These are phyloP conservation scores for Oscheius onirici DNA, from an alignment of 2,888 invertebrate genomes.

Conservation along the genomic window DNA sequence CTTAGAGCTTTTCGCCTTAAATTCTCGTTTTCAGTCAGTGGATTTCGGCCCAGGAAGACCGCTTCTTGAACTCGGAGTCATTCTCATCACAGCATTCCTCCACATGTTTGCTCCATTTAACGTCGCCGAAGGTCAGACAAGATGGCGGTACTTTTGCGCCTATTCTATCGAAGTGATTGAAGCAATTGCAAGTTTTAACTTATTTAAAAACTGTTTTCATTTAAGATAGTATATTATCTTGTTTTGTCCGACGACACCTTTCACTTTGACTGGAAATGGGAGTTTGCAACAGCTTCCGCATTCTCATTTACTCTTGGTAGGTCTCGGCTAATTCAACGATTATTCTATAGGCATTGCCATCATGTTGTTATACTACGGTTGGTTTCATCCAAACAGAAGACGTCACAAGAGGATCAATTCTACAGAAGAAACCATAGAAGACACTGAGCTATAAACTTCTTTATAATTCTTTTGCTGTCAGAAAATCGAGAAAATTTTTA, in stretches of 20 bases:
- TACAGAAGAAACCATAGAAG: not conserved
- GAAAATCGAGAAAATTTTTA: too few species aligned
- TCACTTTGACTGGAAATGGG: not conserved
- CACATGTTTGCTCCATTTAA: slow-evolving; percentile 65
- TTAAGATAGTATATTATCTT: slow-evolving; percentile 23
- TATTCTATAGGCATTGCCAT: slow-evolving; percentile 41
- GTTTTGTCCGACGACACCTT: not conserved
- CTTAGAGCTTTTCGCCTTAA: not conserved
- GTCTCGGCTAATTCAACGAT: not conserved
- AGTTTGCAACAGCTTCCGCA: not conserved
- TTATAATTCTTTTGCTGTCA: not conserved
- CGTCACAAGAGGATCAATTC: slow-evolving; percentile 29
- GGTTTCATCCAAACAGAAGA: slow-evolving; percentile 55
- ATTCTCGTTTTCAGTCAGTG: slow-evolving; percentile 38
- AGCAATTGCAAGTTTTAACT: slow-evolving; percentile 41
- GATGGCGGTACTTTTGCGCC: slow-evolving; percentile 49
- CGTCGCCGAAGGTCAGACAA: slow-evolving; percentile 59
- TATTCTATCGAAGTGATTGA: slow-evolving; percentile 58
- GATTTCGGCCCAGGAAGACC: slow-evolving; percentile 37
- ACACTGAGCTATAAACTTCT: not conserved
- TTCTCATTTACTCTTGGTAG: slow-evolving; percentile 1
- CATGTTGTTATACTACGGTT: slow-evolving; percentile 55
- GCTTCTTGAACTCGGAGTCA: slow-evolving; percentile 42
- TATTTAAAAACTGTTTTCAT: not conserved
- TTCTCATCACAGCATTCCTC: slow-evolving; percentile 53